Base-by-base conservation (phyloP, 2,888 invertebrate genomes). In the Bellardia bayeri region DNA sequence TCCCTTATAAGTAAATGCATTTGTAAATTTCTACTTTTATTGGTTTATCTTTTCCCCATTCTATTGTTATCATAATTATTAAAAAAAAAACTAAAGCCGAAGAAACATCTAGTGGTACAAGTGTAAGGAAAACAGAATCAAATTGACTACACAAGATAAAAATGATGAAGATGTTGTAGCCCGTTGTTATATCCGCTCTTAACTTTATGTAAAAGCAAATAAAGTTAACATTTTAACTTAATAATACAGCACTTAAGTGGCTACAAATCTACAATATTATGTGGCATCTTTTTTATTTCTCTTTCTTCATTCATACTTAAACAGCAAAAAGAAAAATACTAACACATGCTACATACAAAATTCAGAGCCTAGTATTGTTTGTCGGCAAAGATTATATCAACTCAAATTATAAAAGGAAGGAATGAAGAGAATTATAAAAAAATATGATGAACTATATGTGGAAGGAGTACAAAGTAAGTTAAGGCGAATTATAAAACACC, bases 221-320 rank as follows among this genome's bases (percentile, higher is more conserved):
- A 75, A 74, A 75, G 74, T 74, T 74, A 74, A 82, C 81, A 74
- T 82, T 82, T 71, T 80, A 80, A 80, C 80, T 80, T 80, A 80
- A 80, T 80, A 80, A 80, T 81, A 72, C 54, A 72, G 72, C 81
- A 81, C 81, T 81, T 81, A 81, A 81, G 81, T 81, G 81, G 81
- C 81, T 54, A 64, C 82, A 75, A 82, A 75, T 68, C 68, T 82
- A 16, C 74, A 74, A 75, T 45, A 74, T 82, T 66, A 75, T 58
- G 82, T 75, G 56, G 56, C 58, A 66, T 81, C 56, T 63, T 75
- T 58, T 33, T 13, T 33, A 9, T 33, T 11, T 30, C 2, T 3
- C 33, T 33, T 61, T 66, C 14, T 11, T 13, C 23, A 23, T 23
- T 30, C 14, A 23, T 51, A 40, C 69, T 51, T 16, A 23, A n/a